Evolutionary conservation across 2,797 vertebrate genomes (phyloP).

Genomic region (Gallinago solitaria): DNA sequence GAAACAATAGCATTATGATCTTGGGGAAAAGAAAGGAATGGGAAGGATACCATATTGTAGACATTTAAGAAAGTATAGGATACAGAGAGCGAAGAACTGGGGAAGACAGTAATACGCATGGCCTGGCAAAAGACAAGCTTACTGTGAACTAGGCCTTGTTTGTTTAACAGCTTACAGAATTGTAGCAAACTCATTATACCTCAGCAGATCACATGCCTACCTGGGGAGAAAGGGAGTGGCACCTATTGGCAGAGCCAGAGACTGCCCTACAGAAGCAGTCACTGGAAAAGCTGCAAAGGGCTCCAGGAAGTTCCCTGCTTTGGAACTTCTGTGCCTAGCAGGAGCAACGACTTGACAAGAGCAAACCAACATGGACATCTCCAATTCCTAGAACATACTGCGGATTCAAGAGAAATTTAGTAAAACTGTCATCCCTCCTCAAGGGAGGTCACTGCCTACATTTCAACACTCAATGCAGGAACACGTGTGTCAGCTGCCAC

Average conservation of each 20-base stretch:
- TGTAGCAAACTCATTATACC: neutral
- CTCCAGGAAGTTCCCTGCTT: neutral
- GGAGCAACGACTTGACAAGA: neutral
- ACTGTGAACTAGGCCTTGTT: neutral
- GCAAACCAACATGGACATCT: rapidly evolving
- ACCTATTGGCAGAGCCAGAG: neutral
- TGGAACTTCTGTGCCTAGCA: neutral
- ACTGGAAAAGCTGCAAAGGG: neutral
- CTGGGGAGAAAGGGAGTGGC: neutral
- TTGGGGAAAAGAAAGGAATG: neutral
- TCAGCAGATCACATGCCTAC: rapidly evolving
- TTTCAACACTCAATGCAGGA: neutral
- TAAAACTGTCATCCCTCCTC: no score
- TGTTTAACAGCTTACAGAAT: neutral
- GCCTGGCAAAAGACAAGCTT: neutral
- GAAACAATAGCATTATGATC: neutral
- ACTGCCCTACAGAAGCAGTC: neutral
- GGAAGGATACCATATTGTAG: neutral
- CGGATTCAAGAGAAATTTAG: no score
- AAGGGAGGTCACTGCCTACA: no score
- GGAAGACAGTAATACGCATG: rapidly evolving
- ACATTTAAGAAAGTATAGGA: neutral
- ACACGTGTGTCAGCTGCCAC: rapidly evolving
- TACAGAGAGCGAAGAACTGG: neutral
- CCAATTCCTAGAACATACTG: neutral